Base-by-base conservation (phyloP, 1,140 invertebrate genomes). In the Trachelipus rathkii region DNA sequence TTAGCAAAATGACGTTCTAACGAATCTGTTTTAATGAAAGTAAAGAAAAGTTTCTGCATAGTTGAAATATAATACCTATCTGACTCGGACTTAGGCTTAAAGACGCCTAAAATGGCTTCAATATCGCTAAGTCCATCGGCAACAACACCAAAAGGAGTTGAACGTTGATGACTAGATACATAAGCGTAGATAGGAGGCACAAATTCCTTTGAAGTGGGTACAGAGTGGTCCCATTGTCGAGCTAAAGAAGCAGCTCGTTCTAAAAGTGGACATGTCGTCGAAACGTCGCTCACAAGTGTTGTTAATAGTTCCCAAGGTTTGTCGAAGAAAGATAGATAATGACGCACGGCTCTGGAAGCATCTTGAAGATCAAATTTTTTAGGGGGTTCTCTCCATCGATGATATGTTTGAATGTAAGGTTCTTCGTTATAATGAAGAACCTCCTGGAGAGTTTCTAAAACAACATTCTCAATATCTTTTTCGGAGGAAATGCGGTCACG, bases 261-360 rank as follows among this genome's bases (percentile, higher is more conserved):
- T 1, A 92, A 85, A 44, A 94, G 84, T 0, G 93, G 93, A 83
- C 93, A 95, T 23, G 93, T 86, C 0, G 91, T 92, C 1, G 92
- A 89, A 11, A 94, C 89, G 76, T 93, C 91, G 0, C 92, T 91
- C 10, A 94, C 91, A 86, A 94, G 88, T 44, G 89, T 81, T 6
- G 79, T 80, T 67, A 83, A 82, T 44, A 81, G 76, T 11, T 74
- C 45, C 81, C 81, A 82, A 23, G 86, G 84, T 1, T 92, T 91
- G 82, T 93, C 92, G 0, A 90, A 82, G 1, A 93, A 90, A 1
- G 93, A 83, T 91, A 92, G 93, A 69, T 92, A 89, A 78, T 92
- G 91, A 50, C 80, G 71, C 10, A 86, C 84, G 19, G 79, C 79
- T n/a, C 15, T 46, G 33, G 75, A 73, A 7, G 77, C 77, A 3